Evolutionary conservation across 2,888 invertebrate species (phyloP).

Genomic region (Mycogona germanica): DNA sequence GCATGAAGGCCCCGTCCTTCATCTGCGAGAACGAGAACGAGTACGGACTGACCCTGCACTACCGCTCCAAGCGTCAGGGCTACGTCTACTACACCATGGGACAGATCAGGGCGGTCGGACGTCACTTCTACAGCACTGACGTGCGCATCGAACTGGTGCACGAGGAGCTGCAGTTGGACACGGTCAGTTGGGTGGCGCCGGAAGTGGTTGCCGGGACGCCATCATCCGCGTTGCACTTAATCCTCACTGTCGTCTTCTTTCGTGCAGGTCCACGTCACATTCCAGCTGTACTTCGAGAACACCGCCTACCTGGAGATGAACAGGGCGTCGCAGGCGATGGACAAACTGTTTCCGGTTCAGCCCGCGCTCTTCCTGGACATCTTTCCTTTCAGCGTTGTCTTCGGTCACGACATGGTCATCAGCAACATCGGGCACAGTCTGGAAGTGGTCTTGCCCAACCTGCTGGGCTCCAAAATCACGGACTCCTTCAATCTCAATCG

Average conservation of each 20-base stretch:
- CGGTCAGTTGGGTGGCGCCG: too few relatives aligned
- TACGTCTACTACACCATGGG: constrained; percentile 97
- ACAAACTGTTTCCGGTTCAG: constrained; percentile 50
- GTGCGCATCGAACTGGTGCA: constrained; percentile 80
- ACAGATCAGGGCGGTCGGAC: constrained; percentile 51
- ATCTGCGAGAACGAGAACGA: constrained; percentile 92
- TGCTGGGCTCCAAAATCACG: constrained; percentile 78
- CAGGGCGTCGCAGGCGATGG: constrained; percentile 47
- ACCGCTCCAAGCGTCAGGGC: constrained; percentile 81
- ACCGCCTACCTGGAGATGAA: constrained; percentile 61
- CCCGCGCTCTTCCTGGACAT: constrained; percentile 88
- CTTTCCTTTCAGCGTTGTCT: constrained; percentile 95
- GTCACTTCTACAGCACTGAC: constrained; percentile 89
- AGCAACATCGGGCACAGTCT: constrained; percentile 80
- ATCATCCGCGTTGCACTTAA: too few relatives aligned
- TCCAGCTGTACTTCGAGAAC: constrained; percentile 90
- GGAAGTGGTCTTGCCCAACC: constrained; percentile 56
- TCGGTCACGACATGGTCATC: constrained; percentile 81
- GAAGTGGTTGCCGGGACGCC: too few relatives aligned
- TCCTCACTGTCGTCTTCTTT: too few relatives aligned
- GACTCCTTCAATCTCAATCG: constrained; percentile 85
- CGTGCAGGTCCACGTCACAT: constrained; percentile 89
- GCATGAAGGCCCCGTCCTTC: constrained; percentile 83
- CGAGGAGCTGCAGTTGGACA: constrained; percentile 77
- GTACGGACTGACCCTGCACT: constrained; percentile 84